Evolutionary conservation across 2,888 invertebrate genomes (phyloP).

Genomic region (Antitype chi): DNA sequence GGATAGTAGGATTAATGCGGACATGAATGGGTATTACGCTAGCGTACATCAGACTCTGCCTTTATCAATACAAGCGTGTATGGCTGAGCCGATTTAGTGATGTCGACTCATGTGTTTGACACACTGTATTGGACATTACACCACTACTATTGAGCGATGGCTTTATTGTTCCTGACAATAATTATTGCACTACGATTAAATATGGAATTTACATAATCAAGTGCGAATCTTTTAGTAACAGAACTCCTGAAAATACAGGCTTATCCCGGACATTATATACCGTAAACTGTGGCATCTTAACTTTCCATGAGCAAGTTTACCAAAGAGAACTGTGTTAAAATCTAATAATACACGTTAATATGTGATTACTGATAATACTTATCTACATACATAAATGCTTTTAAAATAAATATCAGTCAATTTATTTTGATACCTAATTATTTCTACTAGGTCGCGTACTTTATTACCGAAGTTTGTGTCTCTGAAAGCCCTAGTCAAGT

Average conservation of each 20-base stretch:
- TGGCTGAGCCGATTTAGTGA: slow-evolving; percentile 34
- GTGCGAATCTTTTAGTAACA: background rate
- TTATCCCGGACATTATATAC: background rate
- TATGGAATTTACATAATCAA: background rate
- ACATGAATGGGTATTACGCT: background rate
- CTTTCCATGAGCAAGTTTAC: too few species aligned
- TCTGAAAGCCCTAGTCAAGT: too few species aligned
- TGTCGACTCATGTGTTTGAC: slow-evolving; percentile 14
- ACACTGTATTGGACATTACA: background rate
- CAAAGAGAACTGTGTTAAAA: too few species aligned
- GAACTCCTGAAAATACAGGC: background rate
- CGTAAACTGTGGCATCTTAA: too few species aligned
- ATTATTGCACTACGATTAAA: background rate
- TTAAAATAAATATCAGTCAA: too few species aligned
- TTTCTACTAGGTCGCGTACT: too few species aligned
- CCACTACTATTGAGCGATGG: slow-evolving; percentile 9
- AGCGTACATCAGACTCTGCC: slow-evolving; percentile 23
- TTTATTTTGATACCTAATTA: too few species aligned
- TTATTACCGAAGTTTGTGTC: too few species aligned
- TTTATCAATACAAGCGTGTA: slow-evolving; percentile 29
- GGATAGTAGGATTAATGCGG: background rate
- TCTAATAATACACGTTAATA: too few species aligned
- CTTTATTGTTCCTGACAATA: background rate
- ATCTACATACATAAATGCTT: too few species aligned
- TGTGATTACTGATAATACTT: too few species aligned